phyloP scores from a whole-genome alignment of 2,113 vertebrate species.

The Sclerurus mexicanus region DNA sequence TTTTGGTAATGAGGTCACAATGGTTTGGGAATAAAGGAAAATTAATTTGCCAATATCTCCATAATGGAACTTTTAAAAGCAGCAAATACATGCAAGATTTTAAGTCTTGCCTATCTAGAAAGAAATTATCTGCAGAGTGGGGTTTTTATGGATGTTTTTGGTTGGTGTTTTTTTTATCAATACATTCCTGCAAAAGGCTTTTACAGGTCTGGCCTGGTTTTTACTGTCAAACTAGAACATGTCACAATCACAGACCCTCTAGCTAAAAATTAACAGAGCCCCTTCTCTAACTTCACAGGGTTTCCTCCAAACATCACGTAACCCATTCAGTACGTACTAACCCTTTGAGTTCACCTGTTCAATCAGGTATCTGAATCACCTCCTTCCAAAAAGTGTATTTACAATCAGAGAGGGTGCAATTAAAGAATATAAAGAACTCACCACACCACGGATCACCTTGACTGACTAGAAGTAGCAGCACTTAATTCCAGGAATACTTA shows the following conservation, averaged over 20 bases:
- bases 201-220: background rate
- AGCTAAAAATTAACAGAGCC: background rate
- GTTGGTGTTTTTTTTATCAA: background rate
- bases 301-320: background rate
- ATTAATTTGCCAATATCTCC: background rate
- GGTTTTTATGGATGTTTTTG: background rate
- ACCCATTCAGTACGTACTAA: accelerated
- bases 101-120: background rate
- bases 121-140: background rate
- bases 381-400: background rate
- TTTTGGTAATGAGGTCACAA: background rate
- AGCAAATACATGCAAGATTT: accelerated
- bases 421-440: background rate
- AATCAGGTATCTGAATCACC: background rate
- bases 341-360: background rate
- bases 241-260: background rate
- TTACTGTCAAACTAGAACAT: background rate
- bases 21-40: background rate
- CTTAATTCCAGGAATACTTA: background rate
- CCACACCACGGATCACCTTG: background rate
- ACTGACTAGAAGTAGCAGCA: background rate
- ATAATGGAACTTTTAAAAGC: background rate
- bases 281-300: background rate
- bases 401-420: background rate
- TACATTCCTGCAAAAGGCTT: background rate